phyloP scores from a whole-genome alignment of 2,888 invertebrate genomes.

The Drosophila niveifrons region DNA sequence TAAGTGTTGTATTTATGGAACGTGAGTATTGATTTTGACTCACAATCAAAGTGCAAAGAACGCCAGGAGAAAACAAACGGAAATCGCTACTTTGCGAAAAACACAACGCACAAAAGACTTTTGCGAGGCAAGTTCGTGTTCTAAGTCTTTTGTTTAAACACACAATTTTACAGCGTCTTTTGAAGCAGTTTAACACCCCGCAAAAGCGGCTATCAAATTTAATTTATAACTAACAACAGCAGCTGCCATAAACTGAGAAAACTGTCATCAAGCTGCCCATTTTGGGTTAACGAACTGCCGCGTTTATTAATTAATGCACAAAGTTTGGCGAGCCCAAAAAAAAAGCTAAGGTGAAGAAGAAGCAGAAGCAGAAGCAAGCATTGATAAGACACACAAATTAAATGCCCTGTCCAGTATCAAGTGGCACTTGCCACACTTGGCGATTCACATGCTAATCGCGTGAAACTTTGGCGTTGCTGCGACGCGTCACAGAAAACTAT shows the following conservation, averaged over 20 bases:
- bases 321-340: conserved; percentile 32
- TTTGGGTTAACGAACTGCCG: conserved; percentile 72
- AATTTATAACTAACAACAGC: conserved; percentile 57
- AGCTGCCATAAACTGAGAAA: conserved; percentile 19
- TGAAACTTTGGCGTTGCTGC: conserved; percentile 42
- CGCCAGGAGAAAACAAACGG: conserved; percentile 4
- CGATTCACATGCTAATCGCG: conserved; percentile 76
- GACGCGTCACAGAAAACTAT: conserved; percentile 29
- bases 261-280: conserved; percentile 37
- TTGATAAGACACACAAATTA: conserved; percentile 75
- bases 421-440: conserved; percentile 42
- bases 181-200: conserved; percentile 60
- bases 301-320: conserved; percentile 73
- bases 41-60: conserved; percentile 16
- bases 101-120: background rate
- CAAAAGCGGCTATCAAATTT: conserved; percentile 56
- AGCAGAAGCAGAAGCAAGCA: conserved; percentile 1
- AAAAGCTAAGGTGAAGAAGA: no score
- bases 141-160: conserved; percentile 75
- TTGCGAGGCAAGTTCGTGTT: conserved; percentile 67
- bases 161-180: conserved; percentile 40
- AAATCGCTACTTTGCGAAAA: conserved; percentile 22
- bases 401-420: conserved; percentile 46
- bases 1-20: conserved; percentile 33
- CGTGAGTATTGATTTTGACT: conserved; percentile 34